Evolutionary conservation across 2,888 invertebrate genomes (phyloP).

Genomic region (Agriopis marginaria): DNA sequence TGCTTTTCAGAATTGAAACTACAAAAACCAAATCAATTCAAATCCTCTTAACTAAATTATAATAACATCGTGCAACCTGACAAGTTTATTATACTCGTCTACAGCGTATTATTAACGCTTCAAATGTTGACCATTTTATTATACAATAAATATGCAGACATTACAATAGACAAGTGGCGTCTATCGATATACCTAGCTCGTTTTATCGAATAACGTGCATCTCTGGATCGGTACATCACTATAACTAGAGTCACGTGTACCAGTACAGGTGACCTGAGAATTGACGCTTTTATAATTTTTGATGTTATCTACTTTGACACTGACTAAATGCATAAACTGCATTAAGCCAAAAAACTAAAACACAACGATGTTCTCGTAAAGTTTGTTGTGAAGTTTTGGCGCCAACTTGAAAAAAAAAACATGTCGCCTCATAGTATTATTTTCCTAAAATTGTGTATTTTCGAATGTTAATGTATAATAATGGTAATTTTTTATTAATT

Average conservation of each 20-base stretch:
- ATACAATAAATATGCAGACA: conserved; percentile 29
- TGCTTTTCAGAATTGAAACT: background rate
- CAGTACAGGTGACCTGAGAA: background rate
- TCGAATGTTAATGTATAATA: no score
- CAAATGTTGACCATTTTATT: conserved; percentile 26
- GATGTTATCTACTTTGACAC: background rate
- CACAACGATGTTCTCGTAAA: no score
- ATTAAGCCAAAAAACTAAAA: background rate
- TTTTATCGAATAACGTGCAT: conserved; percentile 27
- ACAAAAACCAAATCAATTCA: conserved; percentile 14
- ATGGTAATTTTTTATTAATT: no score
- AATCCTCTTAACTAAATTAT: conserved; percentile 16
- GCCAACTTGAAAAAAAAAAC: no score
- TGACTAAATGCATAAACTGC: background rate
- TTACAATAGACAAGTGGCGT: conserved; percentile 15
- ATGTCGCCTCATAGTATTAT: background rate
- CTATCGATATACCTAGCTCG: conserved; percentile 4
- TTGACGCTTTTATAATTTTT: background rate
- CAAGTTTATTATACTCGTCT: conserved; percentile 18
- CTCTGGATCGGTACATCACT: conserved; percentile 15
- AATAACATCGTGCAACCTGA: conserved; percentile 12
- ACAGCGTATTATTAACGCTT: conserved; percentile 22
- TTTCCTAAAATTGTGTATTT: no score
- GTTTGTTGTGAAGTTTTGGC: no score
- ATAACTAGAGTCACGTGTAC: conserved; percentile 6